Evolutionary conservation across 1,140 invertebrate genomes (phyloP), one percentile per base, ranked within the genome.

Genomic region (Drosophila mauritiana): DNA sequence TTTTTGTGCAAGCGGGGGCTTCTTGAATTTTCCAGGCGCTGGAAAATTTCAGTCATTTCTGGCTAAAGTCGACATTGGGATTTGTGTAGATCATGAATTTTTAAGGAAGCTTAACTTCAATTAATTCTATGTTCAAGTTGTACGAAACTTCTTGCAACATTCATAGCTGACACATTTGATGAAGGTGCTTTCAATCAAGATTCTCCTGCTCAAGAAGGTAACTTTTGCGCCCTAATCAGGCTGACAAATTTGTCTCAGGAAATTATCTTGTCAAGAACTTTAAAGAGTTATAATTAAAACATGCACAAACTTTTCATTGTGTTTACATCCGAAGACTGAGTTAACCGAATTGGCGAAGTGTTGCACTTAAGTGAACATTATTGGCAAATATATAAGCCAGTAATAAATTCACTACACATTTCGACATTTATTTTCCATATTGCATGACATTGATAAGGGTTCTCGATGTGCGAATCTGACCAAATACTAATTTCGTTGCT

Each of bases 391-490:
- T 20, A 56, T 27, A 56, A 17, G 13, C 11, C 10, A n/a, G 6
- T 40, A 15, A 13, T 12, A 37, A 25, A 53, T 34, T 22, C 13
- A 2, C 15, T 8, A 46, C n/a, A 10, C 6, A 22, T 25, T 57
- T 36, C 17, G 51, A 49, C 43, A 70, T 49, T 40, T 11, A 46
- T 68, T 46, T 69, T 27, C 11, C 6, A 10, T 11, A 25, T 25
- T 20, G 17, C 0, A 13, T 69, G 67, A 70, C 67, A 56, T 48
- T 70, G 64, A 70, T 56, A 69, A 70, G 64, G 68, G 68, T 70
- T 5, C 42, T 15, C 27, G 7, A 8, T 12, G 6, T 42, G 31
- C 27, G 10, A 3, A 36, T 10, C 37, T 68, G 59, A 43, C 59
- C 37, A 45, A 36, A 63, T 31, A 17, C 63, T 42, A 31, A 56